phyloP scores from a whole-genome alignment of 2,113 vertebrate genomes.

The Pachyramphus minor region DNA sequence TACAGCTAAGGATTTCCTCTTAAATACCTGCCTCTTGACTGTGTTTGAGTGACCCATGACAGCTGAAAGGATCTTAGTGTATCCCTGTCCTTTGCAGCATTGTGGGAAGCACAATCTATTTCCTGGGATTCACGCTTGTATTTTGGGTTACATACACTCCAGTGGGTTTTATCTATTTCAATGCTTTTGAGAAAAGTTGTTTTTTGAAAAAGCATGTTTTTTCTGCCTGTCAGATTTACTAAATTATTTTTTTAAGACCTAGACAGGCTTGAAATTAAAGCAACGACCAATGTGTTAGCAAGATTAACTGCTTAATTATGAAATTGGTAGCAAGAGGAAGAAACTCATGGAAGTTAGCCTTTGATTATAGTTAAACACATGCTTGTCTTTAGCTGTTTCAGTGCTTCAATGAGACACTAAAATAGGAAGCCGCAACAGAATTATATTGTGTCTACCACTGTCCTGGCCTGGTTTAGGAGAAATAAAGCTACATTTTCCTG shows the following conservation, averaged over 20 bases:
- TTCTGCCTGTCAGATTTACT: neutral
- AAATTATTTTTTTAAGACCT: neutral
- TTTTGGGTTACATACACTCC: neutral
- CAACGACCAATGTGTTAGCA: neutral
- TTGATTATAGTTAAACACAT: neutral
- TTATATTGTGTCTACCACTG: neutral
- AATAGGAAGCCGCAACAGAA: neutral
- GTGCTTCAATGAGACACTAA: neutral
- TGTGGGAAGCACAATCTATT: neutral
- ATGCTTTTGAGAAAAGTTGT: neutral
- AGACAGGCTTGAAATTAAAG: constrained; percentile 48
- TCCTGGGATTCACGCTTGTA: neutral
- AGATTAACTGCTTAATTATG: constrained; percentile 20
- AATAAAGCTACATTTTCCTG: neutral
- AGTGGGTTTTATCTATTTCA: neutral
- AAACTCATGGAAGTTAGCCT: neutral
- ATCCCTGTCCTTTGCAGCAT: neutral
- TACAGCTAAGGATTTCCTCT: neutral
- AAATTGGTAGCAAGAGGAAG: neutral
- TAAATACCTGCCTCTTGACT: neutral
- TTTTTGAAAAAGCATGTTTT: neutral
- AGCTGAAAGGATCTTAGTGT: neutral
- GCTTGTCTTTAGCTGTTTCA: neutral
- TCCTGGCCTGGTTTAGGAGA: neutral
- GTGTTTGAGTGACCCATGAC: neutral